Conservation (phyloP, 2,113 vertebrate species). For the Callithrix jacchus region DNA sequence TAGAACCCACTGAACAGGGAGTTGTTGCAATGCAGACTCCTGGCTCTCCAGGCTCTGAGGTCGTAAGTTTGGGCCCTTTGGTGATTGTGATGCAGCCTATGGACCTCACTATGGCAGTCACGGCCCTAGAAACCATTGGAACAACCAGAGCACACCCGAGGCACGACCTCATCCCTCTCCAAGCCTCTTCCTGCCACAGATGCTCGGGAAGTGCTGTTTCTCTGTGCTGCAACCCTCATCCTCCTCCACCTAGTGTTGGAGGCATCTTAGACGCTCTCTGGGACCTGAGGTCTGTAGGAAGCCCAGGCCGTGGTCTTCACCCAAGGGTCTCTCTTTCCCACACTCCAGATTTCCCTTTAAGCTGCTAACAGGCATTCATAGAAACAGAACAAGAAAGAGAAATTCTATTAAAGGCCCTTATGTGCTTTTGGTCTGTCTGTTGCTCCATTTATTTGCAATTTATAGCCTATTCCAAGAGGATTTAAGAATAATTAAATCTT, state of each 20-base stretch:
- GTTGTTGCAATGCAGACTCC: neutral
- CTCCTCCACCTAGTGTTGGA: neutral
- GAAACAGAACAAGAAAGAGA: neutral
- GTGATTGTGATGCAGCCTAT: neutral
- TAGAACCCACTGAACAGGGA: neutral
- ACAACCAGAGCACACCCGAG: neutral
- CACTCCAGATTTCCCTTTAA: neutral
- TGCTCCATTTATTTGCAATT: neutral
- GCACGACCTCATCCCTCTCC: neutral
- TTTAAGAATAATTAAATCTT: neutral
- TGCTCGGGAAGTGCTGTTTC: neutral
- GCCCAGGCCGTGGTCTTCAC: neutral
- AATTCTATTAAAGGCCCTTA: neutral
- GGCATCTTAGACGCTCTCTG: neutral
- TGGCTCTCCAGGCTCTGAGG: neutral
- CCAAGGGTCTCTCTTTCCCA: neutral
- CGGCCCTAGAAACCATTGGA: neutral
- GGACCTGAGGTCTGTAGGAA: neutral
- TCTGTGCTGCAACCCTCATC: neutral
- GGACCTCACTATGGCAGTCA: neutral
- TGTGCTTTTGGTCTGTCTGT: neutral
- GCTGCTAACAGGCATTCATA: neutral
- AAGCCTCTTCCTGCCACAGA: neutral
- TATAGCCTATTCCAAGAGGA: neutral
- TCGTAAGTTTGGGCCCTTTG: neutral